Conservation (phyloP, 2,797 vertebrate genomes). For the Pygocentrus nattereri region DNA sequence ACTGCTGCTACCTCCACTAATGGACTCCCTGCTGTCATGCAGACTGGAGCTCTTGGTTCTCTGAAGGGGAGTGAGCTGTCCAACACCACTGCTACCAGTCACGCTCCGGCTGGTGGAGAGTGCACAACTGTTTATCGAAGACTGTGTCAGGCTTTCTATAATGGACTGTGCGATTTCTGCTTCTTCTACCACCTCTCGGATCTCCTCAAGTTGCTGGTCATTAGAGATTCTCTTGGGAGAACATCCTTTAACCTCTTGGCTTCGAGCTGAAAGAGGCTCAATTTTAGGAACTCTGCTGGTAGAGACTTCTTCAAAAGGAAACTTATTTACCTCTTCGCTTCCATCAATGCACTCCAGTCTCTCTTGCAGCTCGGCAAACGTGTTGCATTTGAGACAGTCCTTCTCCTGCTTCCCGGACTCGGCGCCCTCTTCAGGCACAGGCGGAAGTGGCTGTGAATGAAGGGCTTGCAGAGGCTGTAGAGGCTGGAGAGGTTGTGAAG, state of each 20-base stretch:
- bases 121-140: conserved; percentile 72
- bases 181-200: conserved; percentile 85
- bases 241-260: conserved; percentile 55
- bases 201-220: conserved; percentile 82
- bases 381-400: conserved; percentile 97
- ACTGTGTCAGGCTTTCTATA: conserved; percentile 79
- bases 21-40: conserved; percentile 87
- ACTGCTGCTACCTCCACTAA: conserved; percentile 80
- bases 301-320: conserved; percentile 91
- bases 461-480: conserved; percentile 67
- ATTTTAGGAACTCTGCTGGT: conserved; percentile 75
- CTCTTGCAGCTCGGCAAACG: conserved; percentile 97
- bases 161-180: conserved; percentile 77
- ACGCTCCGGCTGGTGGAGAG: conserved; percentile 85
- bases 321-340: conserved; percentile 90
- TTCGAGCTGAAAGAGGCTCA: conserved; percentile 62
- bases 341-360: conserved; percentile 96
- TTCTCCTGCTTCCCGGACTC: conserved; percentile 78
- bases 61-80: conserved; percentile 76
- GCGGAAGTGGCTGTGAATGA: conserved; percentile 74
- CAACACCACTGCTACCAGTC: conserved; percentile 77
- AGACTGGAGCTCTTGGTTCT: conserved; percentile 82
- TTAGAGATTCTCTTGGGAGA: conserved; percentile 77
- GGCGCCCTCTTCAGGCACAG: conserved; percentile 77
- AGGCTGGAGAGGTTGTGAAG: conserved; percentile 52